Base-by-base conservation (phyloP, 2,797 vertebrate genomes). In the Falco rusticolus region DNA sequence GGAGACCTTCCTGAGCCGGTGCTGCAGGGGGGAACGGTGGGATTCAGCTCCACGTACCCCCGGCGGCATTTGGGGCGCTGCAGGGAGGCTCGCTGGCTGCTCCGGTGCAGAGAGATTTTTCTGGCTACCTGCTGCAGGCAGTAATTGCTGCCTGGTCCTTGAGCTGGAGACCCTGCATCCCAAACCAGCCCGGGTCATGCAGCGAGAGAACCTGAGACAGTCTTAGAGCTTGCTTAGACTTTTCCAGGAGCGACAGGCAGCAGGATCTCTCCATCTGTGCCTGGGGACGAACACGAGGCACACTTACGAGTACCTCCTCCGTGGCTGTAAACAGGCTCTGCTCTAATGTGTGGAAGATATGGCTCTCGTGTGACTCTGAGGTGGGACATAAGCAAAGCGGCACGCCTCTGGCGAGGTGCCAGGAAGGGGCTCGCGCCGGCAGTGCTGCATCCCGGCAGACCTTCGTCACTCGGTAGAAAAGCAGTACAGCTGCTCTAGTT, bases 331-430 rank as follows among this genome's bases (percentile, higher is more conserved):
- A 33, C 19, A 2, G 4, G 20, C 14, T 28, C 84, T 11, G 45
- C 69, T 71, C 39, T 21, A 4, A 3, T 1, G 22, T 1, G 43
- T 1, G 57, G 28, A 18, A 19, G 34, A 24, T 2, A 3, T 0
- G 4, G 8, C 15, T n/a, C 60, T 31, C 22, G 0, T 11, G 53
- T 33, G 8, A 0, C 74, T 9, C n/a, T 1, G n/a, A 8, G n/a
- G 2, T 3, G 84, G 69, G 64, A 28, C 48, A 0, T 0, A 1
- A 48, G 66, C 20, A 13, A 8, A 24, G 5, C 5, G 10, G 45
- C 83, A 5, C 10, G 24, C 1, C 29, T 8, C 63, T 9, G 72
- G 79, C 61, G 77, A 31, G 9, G 10, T 0, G 10, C 81, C 41
- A 0, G 0, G 16, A 20, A 31, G 86, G 60, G 37, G 12, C 45